Conservation (phyloP, 2,113 vertebrate species). For the Phainopepla nitens region DNA sequence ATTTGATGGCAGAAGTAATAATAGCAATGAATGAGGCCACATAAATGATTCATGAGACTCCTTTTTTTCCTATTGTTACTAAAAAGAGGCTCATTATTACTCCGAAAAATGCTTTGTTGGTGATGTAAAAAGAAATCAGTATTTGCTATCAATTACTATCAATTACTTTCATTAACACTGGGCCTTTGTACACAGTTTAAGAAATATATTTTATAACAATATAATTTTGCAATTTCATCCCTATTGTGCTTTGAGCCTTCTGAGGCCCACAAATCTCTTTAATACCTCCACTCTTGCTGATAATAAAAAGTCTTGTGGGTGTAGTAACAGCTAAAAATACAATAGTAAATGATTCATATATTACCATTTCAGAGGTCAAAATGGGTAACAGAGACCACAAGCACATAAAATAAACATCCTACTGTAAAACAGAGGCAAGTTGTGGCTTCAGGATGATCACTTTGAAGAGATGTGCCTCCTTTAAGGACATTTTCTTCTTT, state of each 20-base stretch:
- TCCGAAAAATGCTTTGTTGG: conserved; percentile 32
- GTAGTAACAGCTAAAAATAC: conserved; percentile 58
- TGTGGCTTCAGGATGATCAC: conserved; percentile 10
- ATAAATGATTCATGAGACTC: conserved; percentile 60
- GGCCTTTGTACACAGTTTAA: conserved; percentile 32
- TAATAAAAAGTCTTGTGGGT: conserved; percentile 52
- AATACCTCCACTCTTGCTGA: conserved; percentile 54
- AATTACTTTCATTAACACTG: conserved; percentile 60
- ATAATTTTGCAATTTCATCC: conserved; percentile 59
- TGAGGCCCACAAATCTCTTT: conserved; percentile 56
- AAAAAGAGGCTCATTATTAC: conserved; percentile 49
- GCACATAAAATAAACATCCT: conserved; percentile 26
- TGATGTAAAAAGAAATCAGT: conserved; percentile 54
- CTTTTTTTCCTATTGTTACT: conserved; percentile 54
- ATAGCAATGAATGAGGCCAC: conserved; percentile 45
- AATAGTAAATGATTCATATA: conserved; percentile 50
- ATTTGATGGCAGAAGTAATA: conserved; percentile 63
- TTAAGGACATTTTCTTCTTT: conserved; percentile 44
- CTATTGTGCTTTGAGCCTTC: conserved; percentile 50
- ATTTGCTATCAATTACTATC: conserved; percentile 66
- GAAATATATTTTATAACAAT: conserved; percentile 61
- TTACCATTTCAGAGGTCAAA: conserved; percentile 54
- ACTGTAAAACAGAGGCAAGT: background rate
- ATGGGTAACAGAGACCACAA: conserved; percentile 39
- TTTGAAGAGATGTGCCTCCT: conserved; percentile 34